Evolutionary conservation across 1,140 invertebrate species (phyloP).

Genomic region (Spodoptera litura): DNA sequence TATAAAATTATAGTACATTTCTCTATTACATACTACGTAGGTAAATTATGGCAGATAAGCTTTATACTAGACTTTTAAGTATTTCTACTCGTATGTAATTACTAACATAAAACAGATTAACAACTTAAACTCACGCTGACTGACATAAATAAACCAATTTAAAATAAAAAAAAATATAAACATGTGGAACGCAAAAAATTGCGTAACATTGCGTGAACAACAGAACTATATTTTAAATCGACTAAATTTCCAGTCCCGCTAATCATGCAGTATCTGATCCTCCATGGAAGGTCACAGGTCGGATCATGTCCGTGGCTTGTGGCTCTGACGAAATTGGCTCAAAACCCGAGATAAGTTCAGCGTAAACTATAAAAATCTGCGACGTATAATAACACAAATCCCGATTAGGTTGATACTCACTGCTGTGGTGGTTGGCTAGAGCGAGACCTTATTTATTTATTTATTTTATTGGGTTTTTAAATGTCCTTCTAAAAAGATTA

Average conservation of each 20-base stretch:
- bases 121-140: no score
- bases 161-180: no score
- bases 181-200: neutral
- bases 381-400: conserved; percentile 63
- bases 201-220: neutral
- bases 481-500: no score
- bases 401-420: conserved; percentile 53
- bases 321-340: conserved; percentile 53
- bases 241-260: conserved; percentile 17
- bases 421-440: neutral
- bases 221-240: neutral
- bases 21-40: no score
- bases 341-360: conserved; percentile 57
- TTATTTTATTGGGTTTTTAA: neutral
- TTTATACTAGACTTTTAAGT: no score
- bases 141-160: no score
- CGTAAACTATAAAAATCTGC: conserved; percentile 61
- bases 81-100: no score
- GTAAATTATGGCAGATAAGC: no score
- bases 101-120: no score
- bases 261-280: conserved; percentile 40
- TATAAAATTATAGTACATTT: no score
- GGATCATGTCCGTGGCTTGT: conserved; percentile 54
- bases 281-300: conserved; percentile 52
- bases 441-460: neutral